phyloP scores from a whole-genome alignment of 2,888 invertebrate species.

The Crepidodera aurea region DNA sequence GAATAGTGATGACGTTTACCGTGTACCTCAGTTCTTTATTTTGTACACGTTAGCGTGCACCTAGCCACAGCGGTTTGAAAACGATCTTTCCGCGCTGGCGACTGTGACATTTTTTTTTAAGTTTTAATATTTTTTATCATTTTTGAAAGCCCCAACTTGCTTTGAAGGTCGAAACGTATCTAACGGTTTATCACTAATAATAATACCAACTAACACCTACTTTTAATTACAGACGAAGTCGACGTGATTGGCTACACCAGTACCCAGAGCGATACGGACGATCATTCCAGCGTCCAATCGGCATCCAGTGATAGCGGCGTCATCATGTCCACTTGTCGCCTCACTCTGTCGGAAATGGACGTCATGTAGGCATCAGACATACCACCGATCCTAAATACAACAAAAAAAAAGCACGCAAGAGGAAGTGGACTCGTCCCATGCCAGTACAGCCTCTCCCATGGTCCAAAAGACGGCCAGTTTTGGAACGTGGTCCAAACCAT shows the following conservation, averaged over 20 bases:
- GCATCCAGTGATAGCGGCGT: slow-evolving; percentile 79
- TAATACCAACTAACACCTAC: too few species aligned
- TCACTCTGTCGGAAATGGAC: slow-evolving; percentile 70
- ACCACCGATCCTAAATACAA: slow-evolving; percentile 20
- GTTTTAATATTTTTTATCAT: too few species aligned
- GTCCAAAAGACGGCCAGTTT: slow-evolving; percentile 27
- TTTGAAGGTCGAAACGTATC: too few species aligned
- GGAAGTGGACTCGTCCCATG: slow-evolving; percentile 52
- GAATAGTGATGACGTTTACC: too few species aligned
- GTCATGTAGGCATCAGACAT: slow-evolving; percentile 57
- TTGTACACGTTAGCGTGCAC: too few species aligned
- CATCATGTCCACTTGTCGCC: slow-evolving; percentile 72
- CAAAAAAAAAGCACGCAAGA: slow-evolving; percentile 34
- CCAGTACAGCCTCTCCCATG: slow-evolving; percentile 46
- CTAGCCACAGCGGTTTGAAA: too few species aligned
- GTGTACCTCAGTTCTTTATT: too few species aligned
- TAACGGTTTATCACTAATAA: too few species aligned
- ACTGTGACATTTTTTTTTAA: too few species aligned
- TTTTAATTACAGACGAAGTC: slow-evolving; percentile 88
- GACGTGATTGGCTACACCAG: slow-evolving; percentile 87
- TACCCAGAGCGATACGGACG: slow-evolving; percentile 85
- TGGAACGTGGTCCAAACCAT: slow-evolving; percentile 19
- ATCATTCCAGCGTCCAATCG: slow-evolving; percentile 85
- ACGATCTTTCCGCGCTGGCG: too few species aligned
- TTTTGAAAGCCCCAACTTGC: too few species aligned